These are phyloP conservation scores for Flabesymbios commensalis DNA, from an alignment of 2,888 invertebrate genomes.

Conservation along the genomic window DNA sequence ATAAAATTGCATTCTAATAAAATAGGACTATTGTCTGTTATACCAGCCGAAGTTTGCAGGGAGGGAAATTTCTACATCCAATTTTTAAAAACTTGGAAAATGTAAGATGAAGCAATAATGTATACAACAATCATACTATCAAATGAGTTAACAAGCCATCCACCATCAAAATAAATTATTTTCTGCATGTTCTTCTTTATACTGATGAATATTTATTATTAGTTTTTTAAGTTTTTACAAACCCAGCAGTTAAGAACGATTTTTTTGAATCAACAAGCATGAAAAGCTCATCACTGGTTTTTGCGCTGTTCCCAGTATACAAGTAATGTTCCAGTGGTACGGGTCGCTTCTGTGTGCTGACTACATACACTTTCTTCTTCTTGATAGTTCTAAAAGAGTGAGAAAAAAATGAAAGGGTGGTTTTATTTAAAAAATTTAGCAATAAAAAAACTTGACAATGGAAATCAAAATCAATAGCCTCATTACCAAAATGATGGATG, in stretches of 20 bases:
- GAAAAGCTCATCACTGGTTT: conserved; percentile 66
- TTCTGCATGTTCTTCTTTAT: too few relatives aligned
- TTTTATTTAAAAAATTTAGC: too few relatives aligned
- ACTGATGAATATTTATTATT: too few relatives aligned
- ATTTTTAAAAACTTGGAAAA: not conserved
- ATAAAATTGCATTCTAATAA: not conserved
- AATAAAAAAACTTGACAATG: too few relatives aligned
- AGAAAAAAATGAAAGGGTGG: not conserved
- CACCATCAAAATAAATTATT: too few relatives aligned
- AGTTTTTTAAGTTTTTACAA: conserved; percentile 16
- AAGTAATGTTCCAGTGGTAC: conserved; percentile 94
- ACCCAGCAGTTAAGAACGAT: conserved; percentile 72
- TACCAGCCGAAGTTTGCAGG: not conserved
- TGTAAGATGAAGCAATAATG: too few relatives aligned
- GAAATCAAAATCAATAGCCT: too few relatives aligned
- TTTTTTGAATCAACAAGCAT: conserved; percentile 79
- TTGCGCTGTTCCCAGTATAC: conserved; percentile 70
- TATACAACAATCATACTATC: too few relatives aligned
- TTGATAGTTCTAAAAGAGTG: conserved; percentile 61
- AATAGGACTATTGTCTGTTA: not conserved
- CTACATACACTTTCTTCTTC: conserved; percentile 84
- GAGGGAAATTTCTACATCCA: too few relatives aligned
- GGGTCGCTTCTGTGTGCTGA: conserved; percentile 89
- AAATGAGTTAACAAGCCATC: too few relatives aligned
- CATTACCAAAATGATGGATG: too few relatives aligned